These are phyloP conservation scores for Cataglyphis altisquamis DNA, from an alignment of 2,888 invertebrate genomes.

Conservation along the genomic window DNA sequence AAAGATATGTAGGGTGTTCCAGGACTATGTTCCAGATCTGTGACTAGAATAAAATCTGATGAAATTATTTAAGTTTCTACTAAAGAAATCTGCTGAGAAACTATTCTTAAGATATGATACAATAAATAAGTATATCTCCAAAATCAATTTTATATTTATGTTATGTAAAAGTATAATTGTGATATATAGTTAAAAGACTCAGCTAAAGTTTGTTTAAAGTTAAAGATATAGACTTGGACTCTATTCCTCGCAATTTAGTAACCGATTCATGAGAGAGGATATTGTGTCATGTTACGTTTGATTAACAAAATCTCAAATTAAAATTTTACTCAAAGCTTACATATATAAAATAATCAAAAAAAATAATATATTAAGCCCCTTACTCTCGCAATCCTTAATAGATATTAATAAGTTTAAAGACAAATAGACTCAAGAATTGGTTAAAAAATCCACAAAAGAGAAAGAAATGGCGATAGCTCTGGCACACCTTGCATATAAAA, in stretches of 20 bases:
- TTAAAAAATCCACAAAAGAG: not conserved
- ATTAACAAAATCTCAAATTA: not conserved
- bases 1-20: constrained; percentile 34
- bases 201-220: not conserved
- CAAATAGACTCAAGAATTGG: not conserved
- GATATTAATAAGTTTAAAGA: not conserved
- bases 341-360: not conserved
- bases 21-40: not conserved
- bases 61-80: not conserved
- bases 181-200: constrained; percentile 5
- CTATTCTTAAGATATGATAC: not conserved
- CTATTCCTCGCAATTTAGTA: not conserved
- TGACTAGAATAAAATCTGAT: not conserved
- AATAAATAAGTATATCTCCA: not conserved
- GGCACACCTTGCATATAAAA: constrained; percentile 29
- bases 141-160: not conserved
- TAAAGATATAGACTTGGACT: not conserved
- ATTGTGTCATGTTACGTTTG: not conserved
- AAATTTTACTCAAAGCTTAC: constrained; percentile 3
- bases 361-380: not conserved
- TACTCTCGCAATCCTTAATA: not conserved
- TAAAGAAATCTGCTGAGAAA: not conserved
- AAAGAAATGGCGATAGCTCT: constrained; percentile 7
- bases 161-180: not conserved
- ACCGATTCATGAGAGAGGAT: not conserved